Evolutionary conservation across 2,113 vertebrate species (phyloP).

Genomic region (Ptilonorhynchus violaceus): DNA sequence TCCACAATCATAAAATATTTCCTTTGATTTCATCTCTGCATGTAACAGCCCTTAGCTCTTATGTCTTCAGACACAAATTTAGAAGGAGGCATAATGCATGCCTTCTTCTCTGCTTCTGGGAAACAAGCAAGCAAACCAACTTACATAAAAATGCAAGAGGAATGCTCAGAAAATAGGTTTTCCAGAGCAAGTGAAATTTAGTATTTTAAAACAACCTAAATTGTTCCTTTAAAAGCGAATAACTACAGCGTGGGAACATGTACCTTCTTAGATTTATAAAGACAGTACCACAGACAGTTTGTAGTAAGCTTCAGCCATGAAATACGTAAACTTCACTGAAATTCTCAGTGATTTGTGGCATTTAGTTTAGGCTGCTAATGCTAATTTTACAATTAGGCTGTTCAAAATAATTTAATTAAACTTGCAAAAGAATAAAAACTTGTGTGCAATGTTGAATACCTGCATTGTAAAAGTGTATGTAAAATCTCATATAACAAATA

Average conservation of each 20-base stretch:
- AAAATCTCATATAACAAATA: background rate
- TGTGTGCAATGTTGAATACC: background rate
- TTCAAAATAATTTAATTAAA: background rate
- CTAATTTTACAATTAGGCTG: background rate
- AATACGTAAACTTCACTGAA: background rate
- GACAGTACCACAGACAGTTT: background rate
- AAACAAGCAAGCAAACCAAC: background rate
- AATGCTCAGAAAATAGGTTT: background rate
- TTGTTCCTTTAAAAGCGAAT: background rate
- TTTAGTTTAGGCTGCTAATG: background rate
- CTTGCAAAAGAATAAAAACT: background rate
- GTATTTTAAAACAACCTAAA: background rate
- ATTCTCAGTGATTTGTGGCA: background rate
- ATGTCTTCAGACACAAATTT: background rate
- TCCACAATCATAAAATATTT: background rate
- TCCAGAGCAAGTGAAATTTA: background rate
- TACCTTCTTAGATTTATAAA: background rate
- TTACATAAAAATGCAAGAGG: background rate
- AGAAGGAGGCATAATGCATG: background rate
- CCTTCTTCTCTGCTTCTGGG: background rate
- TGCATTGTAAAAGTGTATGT: background rate
- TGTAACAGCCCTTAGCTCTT: background rate
- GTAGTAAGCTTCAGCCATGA: background rate
- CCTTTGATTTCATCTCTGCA: background rate
- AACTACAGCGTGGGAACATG: background rate